phyloP scores from a whole-genome alignment of 2,888 invertebrate genomes.

The Sisyra terminalis region DNA sequence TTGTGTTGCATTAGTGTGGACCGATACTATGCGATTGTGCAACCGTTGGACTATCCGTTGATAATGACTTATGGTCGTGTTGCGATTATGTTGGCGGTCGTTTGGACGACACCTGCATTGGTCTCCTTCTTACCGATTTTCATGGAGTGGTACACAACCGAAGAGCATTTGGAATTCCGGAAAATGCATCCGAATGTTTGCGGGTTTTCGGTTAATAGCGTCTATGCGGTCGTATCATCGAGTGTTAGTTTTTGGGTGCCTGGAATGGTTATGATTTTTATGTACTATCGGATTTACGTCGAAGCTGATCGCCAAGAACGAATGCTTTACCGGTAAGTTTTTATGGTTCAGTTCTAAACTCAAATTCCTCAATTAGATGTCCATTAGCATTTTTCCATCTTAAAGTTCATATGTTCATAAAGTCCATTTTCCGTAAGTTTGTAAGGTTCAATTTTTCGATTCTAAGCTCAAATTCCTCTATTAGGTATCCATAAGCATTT shows the following conservation, averaged over 20 bases:
- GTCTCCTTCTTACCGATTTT: slow-evolving; percentile 92
- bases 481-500: no score
- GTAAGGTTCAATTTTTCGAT: no score
- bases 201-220: slow-evolving; percentile 70
- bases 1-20: slow-evolving; percentile 85
- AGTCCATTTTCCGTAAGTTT: no score
- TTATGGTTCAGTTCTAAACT: no score
- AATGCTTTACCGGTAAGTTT: slow-evolving; percentile 60
- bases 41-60: slow-evolving; percentile 82
- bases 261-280: slow-evolving; percentile 81
- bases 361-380: no score
- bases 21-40: slow-evolving; percentile 80
- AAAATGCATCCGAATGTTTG: slow-evolving; percentile 55
- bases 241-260: slow-evolving; percentile 90
- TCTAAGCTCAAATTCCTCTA: no score
- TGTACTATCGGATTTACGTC: slow-evolving; percentile 78
- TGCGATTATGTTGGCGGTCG: slow-evolving; percentile 68
- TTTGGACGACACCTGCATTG: slow-evolving; percentile 83
- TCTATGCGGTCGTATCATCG: slow-evolving; percentile 76
- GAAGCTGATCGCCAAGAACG: slow-evolving; percentile 74
- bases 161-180: slow-evolving; percentile 54
- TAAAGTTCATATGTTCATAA: no score
- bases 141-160: slow-evolving; percentile 87
- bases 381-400: no score
- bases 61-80: slow-evolving; percentile 78